These are phyloP conservation scores for Heliconius melpomene DNA, from an alignment of 1,140 invertebrate species.

Conservation along the genomic window DNA sequence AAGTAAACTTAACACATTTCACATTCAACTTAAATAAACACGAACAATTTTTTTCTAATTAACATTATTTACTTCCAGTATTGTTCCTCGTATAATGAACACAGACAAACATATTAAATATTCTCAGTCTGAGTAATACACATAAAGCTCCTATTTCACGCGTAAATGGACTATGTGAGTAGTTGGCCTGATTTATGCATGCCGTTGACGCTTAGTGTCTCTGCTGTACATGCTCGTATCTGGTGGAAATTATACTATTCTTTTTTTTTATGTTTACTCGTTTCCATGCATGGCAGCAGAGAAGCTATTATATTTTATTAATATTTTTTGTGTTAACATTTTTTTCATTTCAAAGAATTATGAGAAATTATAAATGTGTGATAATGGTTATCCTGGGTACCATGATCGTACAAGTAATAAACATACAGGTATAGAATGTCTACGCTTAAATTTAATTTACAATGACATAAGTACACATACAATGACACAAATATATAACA, in stretches of 20 bases:
- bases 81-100: conserved; percentile 17
- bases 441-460: no score
- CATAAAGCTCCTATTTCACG: conserved; percentile 46
- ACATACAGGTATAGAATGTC: no score
- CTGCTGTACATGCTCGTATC: not conserved
- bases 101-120: conserved; percentile 14
- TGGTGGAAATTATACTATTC: not conserved
- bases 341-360: no score
- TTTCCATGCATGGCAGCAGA: not conserved
- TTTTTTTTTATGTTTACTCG: not conserved
- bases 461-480: no score
- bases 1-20: not conserved
- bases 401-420: no score
- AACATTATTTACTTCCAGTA: not conserved
- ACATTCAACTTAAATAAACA: not conserved
- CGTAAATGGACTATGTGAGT: conserved; percentile 44
- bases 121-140: not conserved
- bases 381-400: no score
- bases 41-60: conserved; percentile 1
- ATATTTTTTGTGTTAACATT: no score
- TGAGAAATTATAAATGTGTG: no score
- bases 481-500: no score
- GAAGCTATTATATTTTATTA: not conserved
- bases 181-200: conserved; percentile 48
- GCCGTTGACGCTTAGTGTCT: conserved; percentile 27